A percentile compares a stretch with the other conserved stretches of the same genome.
Evolutionary conservation across 2,888 invertebrate species (phyloP).

Genomic region (Gonocerus acuteangulatus): DNA sequence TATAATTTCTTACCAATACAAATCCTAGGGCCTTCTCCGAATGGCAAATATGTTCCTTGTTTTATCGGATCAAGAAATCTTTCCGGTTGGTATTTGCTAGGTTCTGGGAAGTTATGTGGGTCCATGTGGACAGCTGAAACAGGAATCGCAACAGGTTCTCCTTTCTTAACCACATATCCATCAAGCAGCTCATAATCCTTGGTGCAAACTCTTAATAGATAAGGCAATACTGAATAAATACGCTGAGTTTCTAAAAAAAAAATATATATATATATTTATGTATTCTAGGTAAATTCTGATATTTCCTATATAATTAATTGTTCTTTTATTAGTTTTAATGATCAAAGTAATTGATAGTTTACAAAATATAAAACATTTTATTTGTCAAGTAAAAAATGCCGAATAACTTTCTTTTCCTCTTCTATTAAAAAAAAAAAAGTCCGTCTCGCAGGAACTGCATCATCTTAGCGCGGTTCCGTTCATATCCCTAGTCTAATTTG

Average conservation of each 20-base stretch:
- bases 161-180: conserved; percentile 18
- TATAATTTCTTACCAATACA: conserved; percentile 25
- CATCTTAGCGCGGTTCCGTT: too few species aligned
- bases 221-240: conserved; percentile 7
- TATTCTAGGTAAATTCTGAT: too few species aligned
- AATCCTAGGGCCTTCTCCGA: conserved; percentile 25
- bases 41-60: conserved; percentile 17
- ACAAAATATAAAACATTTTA: too few species aligned
- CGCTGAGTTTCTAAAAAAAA: conserved; percentile 20
- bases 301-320: too few species aligned
- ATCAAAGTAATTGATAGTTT: too few species aligned
- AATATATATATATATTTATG: too few species aligned
- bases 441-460: too few species aligned
- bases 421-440: too few species aligned
- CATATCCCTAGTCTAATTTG: too few species aligned
- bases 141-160: conserved; percentile 27
- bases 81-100: conserved; percentile 27
- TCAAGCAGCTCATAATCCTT: conserved; percentile 12
- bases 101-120: conserved; percentile 27
- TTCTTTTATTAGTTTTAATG: too few species aligned
- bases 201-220: conserved; percentile 11
- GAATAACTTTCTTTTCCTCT: too few species aligned
- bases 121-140: conserved; percentile 30
- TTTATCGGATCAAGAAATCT: conserved; percentile 9
- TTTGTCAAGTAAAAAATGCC: too few species aligned